These are phyloP conservation scores for Drosophila acutilabella DNA, from an alignment of 2,888 invertebrate genomes.

Conservation along the genomic window DNA sequence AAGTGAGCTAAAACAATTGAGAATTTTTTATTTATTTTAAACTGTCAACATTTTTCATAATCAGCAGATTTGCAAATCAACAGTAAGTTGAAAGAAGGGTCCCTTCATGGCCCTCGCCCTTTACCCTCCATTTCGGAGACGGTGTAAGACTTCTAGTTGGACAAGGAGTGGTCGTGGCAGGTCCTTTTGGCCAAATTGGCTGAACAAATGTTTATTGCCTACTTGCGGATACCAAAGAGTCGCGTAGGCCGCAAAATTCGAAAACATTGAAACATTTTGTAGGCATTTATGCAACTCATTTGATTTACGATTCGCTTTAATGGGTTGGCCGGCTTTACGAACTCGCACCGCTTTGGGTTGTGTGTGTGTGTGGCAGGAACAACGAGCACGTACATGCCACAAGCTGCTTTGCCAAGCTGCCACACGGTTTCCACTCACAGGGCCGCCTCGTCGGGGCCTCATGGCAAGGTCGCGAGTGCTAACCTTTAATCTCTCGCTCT, in stretches of 20 bases:
- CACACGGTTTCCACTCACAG: constrained; percentile 19
- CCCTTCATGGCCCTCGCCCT: neutral
- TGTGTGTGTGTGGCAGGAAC: constrained; percentile 36
- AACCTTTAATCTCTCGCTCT: constrained; percentile 73
- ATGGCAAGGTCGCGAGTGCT: constrained; percentile 74
- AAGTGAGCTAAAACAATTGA: neutral
- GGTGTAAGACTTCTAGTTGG: neutral
- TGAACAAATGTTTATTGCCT: constrained; percentile 61
- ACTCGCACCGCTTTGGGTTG: neutral
- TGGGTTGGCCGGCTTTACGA: constrained; percentile 57
- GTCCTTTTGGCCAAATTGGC: constrained; percentile 37
- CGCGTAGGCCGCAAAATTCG: constrained; percentile 58
- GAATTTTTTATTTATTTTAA: constrained; percentile 2
- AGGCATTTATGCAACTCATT: constrained; percentile 76
- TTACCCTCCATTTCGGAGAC: neutral
- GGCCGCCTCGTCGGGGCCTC: constrained; percentile 38
- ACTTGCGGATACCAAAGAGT: constrained; percentile 36
- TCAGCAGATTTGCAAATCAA: constrained; percentile 32
- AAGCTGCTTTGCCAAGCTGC: constrained; percentile 73
- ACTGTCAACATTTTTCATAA: constrained; percentile 26
- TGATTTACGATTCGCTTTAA: constrained; percentile 74
- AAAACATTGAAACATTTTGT: constrained; percentile 79
- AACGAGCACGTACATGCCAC: constrained; percentile 79
- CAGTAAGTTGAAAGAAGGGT: constrained; percentile 7
- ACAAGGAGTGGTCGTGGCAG: constrained; percentile 16